Evolutionary conservation across 2,888 invertebrate genomes (phyloP), one percentile per base, ranked within the genome.

Genomic region (Pollenia griseotomentosa): DNA sequence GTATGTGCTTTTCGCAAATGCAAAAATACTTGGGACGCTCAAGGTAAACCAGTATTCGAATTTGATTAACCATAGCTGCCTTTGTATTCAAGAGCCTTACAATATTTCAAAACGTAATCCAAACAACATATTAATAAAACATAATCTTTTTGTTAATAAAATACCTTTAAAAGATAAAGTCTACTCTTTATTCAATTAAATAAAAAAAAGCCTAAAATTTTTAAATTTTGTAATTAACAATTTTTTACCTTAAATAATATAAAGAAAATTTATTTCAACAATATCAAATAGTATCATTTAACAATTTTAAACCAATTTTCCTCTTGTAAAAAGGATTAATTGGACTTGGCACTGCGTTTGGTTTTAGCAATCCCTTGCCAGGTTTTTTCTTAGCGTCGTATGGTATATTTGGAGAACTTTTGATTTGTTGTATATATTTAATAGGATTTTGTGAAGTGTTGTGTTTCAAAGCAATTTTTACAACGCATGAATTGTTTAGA

Each of bases 1-100:
- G 96, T 96, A 10, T 97, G 97, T 94, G 97, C 95, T 71, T 98
- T 98, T 92, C 95, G 96, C 94, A 98, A 98, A 93, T 95, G 95
- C 89, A 96, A 96, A 92, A 94, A 94, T 86, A 94, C 94, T 23
- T 95, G 95, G 95, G 95, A 95, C 90, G 91, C 94, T 7, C 94
- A 96, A 90, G 96, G 96, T 42, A 95, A 95, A 90, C 95, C 95
- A 9, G 94, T 95, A 83, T 96, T 95, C 91, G 93, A 91, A 84
- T 91, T 91, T 68, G 90, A 90, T 33, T 89, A 86, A 81, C 66
- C 57, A n/a, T 23, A 65, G 51, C 63, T 73, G 12, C 42, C 19
- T 55, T 71, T 74, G 10, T 42, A 53, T 9, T 51, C n/a, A 19
- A n/a, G 16, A 77, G 80, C 48, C 51, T 77, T 59, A 79, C 63